These are phyloP conservation scores for Myopa testacea DNA, from an alignment of 2,888 invertebrate genomes.

Conservation along the genomic window DNA sequence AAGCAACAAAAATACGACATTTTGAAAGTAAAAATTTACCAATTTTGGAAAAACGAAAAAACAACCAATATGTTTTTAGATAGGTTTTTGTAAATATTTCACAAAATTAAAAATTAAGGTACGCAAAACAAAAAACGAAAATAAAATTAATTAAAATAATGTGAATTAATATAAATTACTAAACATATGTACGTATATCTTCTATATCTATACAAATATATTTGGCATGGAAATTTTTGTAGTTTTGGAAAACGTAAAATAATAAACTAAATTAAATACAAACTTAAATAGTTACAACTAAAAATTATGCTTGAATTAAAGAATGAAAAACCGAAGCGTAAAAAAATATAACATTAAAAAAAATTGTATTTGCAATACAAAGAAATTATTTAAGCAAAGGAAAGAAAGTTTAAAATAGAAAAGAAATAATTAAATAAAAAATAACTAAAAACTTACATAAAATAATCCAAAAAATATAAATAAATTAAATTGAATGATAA, in stretches of 20 bases:
- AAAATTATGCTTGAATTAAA: slow-evolving; percentile 43
- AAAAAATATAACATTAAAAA: not conserved
- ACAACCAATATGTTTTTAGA: slow-evolving; percentile 53
- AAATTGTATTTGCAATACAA: slow-evolving; percentile 42
- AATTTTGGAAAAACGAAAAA: slow-evolving; percentile 30
- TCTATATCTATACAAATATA: slow-evolving; percentile 19
- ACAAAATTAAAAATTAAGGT: slow-evolving; percentile 44
- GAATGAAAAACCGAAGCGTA: slow-evolving; percentile 38
- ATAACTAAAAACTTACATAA: not conserved
- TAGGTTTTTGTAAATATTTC: slow-evolving; percentile 68
- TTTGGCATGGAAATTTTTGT: slow-evolving; percentile 40
- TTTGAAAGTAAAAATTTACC: slow-evolving; percentile 42
- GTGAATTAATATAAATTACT: too few species aligned
- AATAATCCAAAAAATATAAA: not conserved
- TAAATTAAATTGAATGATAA: slow-evolving; percentile 15
- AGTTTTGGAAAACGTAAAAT: slow-evolving; percentile 37
- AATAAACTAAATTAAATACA: not conserved
- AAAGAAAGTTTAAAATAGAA: slow-evolving; percentile 10
- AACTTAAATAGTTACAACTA: slow-evolving; percentile 37
- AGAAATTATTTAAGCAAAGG: slow-evolving; percentile 49
- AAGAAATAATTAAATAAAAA: not conserved
- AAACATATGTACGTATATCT: too few species aligned
- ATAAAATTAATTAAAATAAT: slow-evolving; percentile 11
- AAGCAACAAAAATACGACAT: slow-evolving; percentile 37
- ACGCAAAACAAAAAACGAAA: slow-evolving; percentile 46